Evolutionary conservation across 2,888 invertebrate genomes (phyloP).

Genomic region (Drepanosiphum platanoidis): DNA sequence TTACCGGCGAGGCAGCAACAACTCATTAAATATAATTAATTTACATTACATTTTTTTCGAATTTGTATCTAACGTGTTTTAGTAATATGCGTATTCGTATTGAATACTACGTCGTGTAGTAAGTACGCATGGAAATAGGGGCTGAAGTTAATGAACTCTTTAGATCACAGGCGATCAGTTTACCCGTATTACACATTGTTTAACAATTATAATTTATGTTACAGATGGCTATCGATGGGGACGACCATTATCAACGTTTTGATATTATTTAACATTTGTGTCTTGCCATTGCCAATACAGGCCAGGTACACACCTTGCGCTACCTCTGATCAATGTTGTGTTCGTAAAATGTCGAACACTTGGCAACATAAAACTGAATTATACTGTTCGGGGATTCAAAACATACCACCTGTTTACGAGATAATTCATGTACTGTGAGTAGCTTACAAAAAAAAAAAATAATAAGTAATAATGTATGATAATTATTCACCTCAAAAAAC

Average conservation of each 20-base stretch:
- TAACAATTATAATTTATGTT: neutral
- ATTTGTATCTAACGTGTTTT: too few relatives aligned
- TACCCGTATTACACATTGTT: neutral
- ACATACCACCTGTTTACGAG: neutral
- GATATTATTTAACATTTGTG: neutral
- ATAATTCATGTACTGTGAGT: constrained; percentile 24
- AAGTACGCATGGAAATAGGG: neutral
- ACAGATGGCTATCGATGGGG: constrained; percentile 3
- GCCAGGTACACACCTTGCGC: neutral
- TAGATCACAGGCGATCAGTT: neutral
- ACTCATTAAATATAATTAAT: too few relatives aligned
- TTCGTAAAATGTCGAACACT: constrained; percentile 3
- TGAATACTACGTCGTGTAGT: too few relatives aligned
- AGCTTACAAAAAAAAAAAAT: too few relatives aligned
- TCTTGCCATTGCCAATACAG: neutral
- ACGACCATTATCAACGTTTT: neutral
- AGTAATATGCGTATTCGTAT: too few relatives aligned
- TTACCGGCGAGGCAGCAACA: too few relatives aligned
- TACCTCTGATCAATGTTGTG: neutral
- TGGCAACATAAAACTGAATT: neutral
- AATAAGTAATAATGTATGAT: too few relatives aligned
- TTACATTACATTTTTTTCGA: too few relatives aligned
- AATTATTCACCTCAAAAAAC: too few relatives aligned
- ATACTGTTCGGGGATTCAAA: constrained; percentile 1
- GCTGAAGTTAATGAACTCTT: neutral